Evolutionary conservation across 2,888 invertebrate genomes (phyloP), one percentile per base, ranked within the genome.

Genomic region (Bombyx huttoni): DNA sequence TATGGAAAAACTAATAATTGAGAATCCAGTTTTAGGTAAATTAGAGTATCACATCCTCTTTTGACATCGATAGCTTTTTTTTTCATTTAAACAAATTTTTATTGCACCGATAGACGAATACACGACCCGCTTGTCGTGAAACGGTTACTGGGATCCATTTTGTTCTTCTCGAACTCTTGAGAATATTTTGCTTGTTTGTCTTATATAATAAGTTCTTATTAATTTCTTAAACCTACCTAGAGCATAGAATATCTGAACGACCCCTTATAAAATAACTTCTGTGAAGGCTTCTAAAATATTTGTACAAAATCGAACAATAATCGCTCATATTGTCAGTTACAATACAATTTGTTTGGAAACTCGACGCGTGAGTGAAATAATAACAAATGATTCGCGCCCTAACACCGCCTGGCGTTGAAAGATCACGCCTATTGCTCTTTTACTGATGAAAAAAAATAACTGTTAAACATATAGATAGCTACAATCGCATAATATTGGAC

Each of bases 311-410:
- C 78, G 81, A 80, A 85, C 78, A 85, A 81, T 83, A 85, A 87
- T 86, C 86, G 75, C 82, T 86, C 87, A 86, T 84, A 83, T 85
- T 87, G 87, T 88, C 87, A 88, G 86, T 77, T 80, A 86, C 86
- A 86, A 85, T 85, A 88, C 83, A 86, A 84, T 86, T 84, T 87
- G 86, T 84, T 81, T 79, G 78, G 75, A 75, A 84, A 83, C 78
- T 83, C 79, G 78, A 79, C 81, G 81, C 87, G 86, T 85, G 87
- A 82, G 77, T 78, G 79, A 85, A 87, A 87, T 88, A 87, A 85
- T 87, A 88, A 88, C 84, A 88, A 88, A 88, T 87, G 87, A 85
- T 85, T 84, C 83, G 77, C 81, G 76, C 85, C 87, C 85, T 84
- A 82, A 85, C 87, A 71, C 87, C 86, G 83, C 74, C 82, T 87